A percentile compares a stretch with the other conserved stretches of the same genome.
Evolutionary conservation across 2,113 vertebrate genomes (phyloP).

Genomic region (Oreochromis aureus): DNA sequence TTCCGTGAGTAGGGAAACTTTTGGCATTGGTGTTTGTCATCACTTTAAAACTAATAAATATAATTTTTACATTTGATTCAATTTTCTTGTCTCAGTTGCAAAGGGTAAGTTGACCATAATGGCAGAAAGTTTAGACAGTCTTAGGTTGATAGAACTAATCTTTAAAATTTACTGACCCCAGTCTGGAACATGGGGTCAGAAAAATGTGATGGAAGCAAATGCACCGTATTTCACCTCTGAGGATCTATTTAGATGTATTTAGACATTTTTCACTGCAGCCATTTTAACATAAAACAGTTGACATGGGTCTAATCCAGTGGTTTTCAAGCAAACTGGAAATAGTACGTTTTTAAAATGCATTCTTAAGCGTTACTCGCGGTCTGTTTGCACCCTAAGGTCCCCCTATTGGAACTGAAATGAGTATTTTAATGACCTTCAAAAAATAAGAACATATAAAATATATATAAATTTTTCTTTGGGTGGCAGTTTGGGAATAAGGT

Average conservation of each 20-base stretch:
- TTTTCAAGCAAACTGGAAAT: not conserved
- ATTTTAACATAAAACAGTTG: not conserved
- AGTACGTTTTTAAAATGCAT: not conserved
- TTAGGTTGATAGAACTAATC: not conserved
- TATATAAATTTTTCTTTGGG: not conserved
- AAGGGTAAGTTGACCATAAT: not conserved
- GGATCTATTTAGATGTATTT: not conserved
- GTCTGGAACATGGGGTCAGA: not conserved
- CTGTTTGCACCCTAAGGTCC: not conserved
- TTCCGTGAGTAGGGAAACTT: not conserved
- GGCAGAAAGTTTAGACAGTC: not conserved
- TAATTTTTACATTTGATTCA: not conserved
- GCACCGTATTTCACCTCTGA: fast-evolving
- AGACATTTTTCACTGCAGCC: not conserved
- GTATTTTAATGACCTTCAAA: not conserved
- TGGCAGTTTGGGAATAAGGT: not conserved
- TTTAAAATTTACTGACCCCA: not conserved
- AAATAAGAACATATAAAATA: not conserved
- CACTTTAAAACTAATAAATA: not conserved
- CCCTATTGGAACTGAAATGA: not conserved
- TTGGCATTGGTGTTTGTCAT: not conserved
- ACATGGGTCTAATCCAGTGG: not conserved
- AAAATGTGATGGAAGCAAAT: not conserved
- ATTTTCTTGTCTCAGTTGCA: not conserved
- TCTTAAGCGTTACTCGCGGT: not conserved